A percentile compares a stretch with the other conserved stretches of the same genome.
Conservation (phyloP, 1,140 invertebrate genomes). For the Caerostris extrusa region DNA sequence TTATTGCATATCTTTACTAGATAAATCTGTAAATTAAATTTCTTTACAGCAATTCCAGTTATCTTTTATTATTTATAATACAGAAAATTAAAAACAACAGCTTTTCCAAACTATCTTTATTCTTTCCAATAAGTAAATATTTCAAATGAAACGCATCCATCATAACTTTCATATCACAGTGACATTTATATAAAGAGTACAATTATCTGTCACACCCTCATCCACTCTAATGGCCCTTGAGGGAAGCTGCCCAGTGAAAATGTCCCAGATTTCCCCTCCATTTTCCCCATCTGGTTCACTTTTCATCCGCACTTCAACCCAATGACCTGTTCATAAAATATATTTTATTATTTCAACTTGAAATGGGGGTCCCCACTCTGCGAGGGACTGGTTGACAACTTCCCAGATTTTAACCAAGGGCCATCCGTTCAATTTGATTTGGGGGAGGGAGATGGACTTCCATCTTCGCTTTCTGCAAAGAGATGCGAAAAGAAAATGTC, state of each 20-base stretch:
- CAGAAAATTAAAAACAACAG: too few relatives aligned
- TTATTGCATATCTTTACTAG: too few relatives aligned
- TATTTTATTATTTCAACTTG: constrained; percentile 37
- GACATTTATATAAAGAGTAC: background rate
- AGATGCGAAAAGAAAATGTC: constrained; percentile 1
- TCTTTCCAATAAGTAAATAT: too few relatives aligned
- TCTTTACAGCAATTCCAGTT: too few relatives aligned
- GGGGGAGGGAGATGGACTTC: background rate
- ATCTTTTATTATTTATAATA: too few relatives aligned
- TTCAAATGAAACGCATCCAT: too few relatives aligned
- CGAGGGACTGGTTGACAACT: background rate
- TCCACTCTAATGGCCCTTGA: background rate
- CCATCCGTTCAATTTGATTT: background rate
- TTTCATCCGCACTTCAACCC: background rate
- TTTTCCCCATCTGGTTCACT: background rate
- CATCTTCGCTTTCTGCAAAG: background rate
- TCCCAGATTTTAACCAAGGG: constrained; percentile 25
- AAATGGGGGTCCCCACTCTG: background rate
- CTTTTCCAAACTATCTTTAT: too few relatives aligned
- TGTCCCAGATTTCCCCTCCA: background rate
- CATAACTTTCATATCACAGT: too few relatives aligned
- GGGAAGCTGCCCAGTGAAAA: background rate
- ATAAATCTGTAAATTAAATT: too few relatives aligned
- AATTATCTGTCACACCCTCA: background rate
- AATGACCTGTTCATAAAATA: constrained; percentile 55